Conservation (phyloP, 1,140 invertebrate genomes). For the Pinna nobilis region DNA sequence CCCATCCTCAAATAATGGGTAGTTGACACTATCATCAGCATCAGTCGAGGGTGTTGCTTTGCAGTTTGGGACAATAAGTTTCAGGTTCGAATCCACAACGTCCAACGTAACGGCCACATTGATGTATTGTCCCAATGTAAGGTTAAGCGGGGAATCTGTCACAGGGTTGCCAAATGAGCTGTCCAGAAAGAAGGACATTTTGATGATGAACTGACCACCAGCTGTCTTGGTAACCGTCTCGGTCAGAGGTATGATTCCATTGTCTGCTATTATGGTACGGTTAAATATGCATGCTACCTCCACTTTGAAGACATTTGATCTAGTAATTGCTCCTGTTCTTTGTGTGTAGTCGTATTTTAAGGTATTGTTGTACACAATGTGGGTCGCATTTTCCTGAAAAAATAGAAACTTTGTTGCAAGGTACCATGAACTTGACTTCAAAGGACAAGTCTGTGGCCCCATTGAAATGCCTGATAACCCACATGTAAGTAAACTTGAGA, state of each 20-base stretch:
- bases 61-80: conserved; percentile 62
- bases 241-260: conserved; percentile 18
- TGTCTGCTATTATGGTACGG: conserved; percentile 18
- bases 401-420: no score
- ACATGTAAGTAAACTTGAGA: not conserved
- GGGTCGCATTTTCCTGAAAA: conserved; percentile 59
- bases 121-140: conserved; percentile 62
- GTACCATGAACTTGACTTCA: no score
- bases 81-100: conserved; percentile 50
- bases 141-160: conserved; percentile 36
- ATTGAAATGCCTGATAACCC: not conserved
- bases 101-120: conserved; percentile 60
- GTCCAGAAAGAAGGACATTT: conserved; percentile 33
- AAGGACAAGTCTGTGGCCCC: no score
- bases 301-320: conserved; percentile 54
- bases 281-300: conserved; percentile 55
- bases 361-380: conserved; percentile 64
- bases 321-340: conserved; percentile 43
- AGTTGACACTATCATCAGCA: conserved; percentile 33
- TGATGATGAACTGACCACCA: conserved; percentile 52
- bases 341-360: conserved; percentile 57
- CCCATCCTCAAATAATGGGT: conserved; percentile 59
- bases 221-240: conserved; percentile 56
- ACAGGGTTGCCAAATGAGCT: conserved; percentile 47
- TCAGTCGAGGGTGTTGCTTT: conserved; percentile 50